Conservation (phyloP, 2,888 invertebrate species). For the Theretra japonica region DNA sequence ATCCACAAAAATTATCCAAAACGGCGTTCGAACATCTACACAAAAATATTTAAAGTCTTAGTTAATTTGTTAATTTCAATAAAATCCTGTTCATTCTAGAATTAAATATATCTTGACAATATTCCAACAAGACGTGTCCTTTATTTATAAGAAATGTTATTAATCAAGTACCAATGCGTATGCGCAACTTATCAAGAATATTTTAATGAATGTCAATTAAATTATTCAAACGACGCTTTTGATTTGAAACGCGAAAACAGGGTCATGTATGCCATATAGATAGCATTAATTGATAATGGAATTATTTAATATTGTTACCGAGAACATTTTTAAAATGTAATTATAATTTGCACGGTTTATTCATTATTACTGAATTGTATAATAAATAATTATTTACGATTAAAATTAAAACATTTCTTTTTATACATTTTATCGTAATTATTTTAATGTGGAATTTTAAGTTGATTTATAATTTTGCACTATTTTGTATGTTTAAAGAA, state of each 20-base stretch:
- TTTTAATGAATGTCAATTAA: neutral
- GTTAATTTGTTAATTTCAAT: too few species aligned
- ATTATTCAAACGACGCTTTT: neutral
- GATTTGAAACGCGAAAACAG: neutral
- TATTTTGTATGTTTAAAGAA: too few species aligned
- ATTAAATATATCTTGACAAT: too few species aligned
- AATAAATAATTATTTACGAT: neutral
- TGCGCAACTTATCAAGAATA: conserved; percentile 5
- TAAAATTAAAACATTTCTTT: neutral
- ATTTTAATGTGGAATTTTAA: too few species aligned
- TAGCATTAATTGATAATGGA: neutral
- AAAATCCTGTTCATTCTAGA: too few species aligned
- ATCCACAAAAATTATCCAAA: too few species aligned
- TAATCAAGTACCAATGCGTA: neutral
- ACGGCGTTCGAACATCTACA: too few species aligned
- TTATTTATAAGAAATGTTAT: too few species aligned
- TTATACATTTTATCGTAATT: too few species aligned
- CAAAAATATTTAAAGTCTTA: too few species aligned
- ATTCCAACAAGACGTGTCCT: too few species aligned
- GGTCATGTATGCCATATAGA: neutral
- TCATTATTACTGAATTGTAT: neutral
- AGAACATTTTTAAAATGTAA: neutral
- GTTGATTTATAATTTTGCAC: too few species aligned
- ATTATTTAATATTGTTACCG: neutral
- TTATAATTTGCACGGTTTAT: neutral